phyloP scores from a whole-genome alignment of 2,797 vertebrate genomes.

The Argyrosomus regius region DNA sequence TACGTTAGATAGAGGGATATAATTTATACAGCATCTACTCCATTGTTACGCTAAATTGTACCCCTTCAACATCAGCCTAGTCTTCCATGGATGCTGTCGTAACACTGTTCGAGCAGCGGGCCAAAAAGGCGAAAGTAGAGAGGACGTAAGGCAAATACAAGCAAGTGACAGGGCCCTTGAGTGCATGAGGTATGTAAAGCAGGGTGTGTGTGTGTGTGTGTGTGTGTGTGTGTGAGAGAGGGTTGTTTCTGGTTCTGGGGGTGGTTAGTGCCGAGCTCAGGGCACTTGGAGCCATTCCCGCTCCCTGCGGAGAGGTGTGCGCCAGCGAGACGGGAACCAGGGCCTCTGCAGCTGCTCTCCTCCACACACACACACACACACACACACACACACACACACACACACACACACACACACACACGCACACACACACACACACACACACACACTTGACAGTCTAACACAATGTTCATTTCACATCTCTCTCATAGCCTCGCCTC shows the following conservation, averaged over 20 bases:
- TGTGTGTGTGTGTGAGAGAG: background rate
- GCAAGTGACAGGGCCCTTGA: background rate
- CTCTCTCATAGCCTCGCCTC: constrained; percentile 11
- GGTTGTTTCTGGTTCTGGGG: constrained; percentile 46
- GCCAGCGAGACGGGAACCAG: constrained; percentile 64
- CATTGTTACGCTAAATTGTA: background rate
- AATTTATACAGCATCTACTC: background rate
- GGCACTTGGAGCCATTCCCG: constrained; percentile 59
- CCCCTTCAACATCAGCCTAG: background rate
- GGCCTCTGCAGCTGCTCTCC: constrained; percentile 75
- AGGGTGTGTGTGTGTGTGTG: constrained; percentile 1
- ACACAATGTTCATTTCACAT: constrained; percentile 39
- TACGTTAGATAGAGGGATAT: background rate
- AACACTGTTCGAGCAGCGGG: background rate
- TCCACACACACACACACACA: constrained; percentile 22
- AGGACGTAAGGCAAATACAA: constrained; percentile 16
- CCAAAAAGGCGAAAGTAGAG: background rate
- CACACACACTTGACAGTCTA: constrained; percentile 28
- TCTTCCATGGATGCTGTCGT: constrained; percentile 4
- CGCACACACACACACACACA: constrained; percentile 25
- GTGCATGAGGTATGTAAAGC: constrained; percentile 16
- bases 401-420: constrained; percentile 30
- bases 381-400: background rate
- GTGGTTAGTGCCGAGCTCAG: constrained; percentile 37
- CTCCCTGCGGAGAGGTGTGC: constrained; percentile 68